A percentile compares a stretch with the other conserved stretches of the same genome.
Conservation (phyloP, 1,140 invertebrate genomes). For the Ceratosolen solmsi region DNA sequence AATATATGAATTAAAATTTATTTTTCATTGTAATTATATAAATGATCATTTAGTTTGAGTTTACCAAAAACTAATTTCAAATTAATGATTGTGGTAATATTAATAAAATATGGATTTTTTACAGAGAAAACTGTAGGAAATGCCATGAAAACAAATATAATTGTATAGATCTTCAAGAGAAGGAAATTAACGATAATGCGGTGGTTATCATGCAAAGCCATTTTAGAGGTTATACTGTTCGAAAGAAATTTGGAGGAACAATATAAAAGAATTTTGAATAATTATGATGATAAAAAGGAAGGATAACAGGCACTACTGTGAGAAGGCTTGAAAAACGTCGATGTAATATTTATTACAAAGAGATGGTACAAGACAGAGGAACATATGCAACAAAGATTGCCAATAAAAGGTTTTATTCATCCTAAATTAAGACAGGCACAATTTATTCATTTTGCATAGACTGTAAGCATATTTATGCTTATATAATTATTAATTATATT, state of each 20-base stretch:
- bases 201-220: conserved; percentile 80
- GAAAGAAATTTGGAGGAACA: conserved; percentile 77
- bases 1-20: too few relatives aligned
- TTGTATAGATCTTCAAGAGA: too few relatives aligned
- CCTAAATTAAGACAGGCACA: conserved; percentile 70
- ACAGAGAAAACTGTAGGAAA: too few relatives aligned
- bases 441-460: conserved; percentile 74
- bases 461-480: conserved; percentile 69
- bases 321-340: conserved; percentile 72
- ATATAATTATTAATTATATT: not conserved
- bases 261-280: conserved; percentile 69
- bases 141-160: too few relatives aligned
- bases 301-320: conserved; percentile 67
- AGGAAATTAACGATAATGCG: conserved; percentile 74
- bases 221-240: conserved; percentile 79
- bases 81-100: too few relatives aligned
- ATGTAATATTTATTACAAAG: conserved; percentile 71
- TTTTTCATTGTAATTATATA: too few relatives aligned
- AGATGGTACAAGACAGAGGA: conserved; percentile 70
- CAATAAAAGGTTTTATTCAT: conserved; percentile 62
- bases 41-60: too few relatives aligned
- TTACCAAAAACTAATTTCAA: too few relatives aligned
- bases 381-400: conserved; percentile 57
- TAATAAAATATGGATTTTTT: too few relatives aligned
- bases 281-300: conserved; percentile 67